Base-by-base conservation (phyloP, 1,140 invertebrate genomes). In the Anastrepha obliqua region DNA sequence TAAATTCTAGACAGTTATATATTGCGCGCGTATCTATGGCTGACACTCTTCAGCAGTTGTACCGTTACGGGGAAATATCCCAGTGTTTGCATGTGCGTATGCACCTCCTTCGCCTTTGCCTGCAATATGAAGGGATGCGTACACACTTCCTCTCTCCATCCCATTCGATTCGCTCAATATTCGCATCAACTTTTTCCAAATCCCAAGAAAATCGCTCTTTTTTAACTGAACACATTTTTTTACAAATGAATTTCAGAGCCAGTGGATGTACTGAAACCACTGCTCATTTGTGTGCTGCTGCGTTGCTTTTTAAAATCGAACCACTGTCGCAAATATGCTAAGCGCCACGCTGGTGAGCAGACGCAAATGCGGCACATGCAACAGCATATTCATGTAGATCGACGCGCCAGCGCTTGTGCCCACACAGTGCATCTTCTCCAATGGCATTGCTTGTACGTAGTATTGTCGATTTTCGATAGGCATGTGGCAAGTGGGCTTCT, bases 401-500 rank as follows among this genome's bases (percentile, higher is more conserved):
- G 62, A 20, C 47, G 62, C 42, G 55, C 96, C 95, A 67, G 95
- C 47, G 8, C 44, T 81, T 51, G 20, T 81, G 5, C 74, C 74
- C 7, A 15, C 95, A 93, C 97, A 97, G 88, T 96, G 96, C 96
- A 97, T 97, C 90, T 95, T 95, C 88, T 97, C 96, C 85, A 97
- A 93, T 1, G 97, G 97, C 94, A 97, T 95, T 91, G 96, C 96
- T 90, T 96, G 96, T 60, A 97, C 95, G 89, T 95, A 95, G 93
- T 97, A 98, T 91, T 98, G 97, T 42, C 96, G 94, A 91, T 96
- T 96, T 91, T 97, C 96, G 89, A 94, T 94, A 42, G 94, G 91
- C 95, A 97, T 96, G 62, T 95, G 96, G 93, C 97, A 97, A 44
- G 97, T 94, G 0, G 97, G 97, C 70, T 96, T 95, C 91, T 97